Evolutionary conservation across 1,140 invertebrate species (phyloP).

Genomic region (Elymnias hypermnestra): DNA sequence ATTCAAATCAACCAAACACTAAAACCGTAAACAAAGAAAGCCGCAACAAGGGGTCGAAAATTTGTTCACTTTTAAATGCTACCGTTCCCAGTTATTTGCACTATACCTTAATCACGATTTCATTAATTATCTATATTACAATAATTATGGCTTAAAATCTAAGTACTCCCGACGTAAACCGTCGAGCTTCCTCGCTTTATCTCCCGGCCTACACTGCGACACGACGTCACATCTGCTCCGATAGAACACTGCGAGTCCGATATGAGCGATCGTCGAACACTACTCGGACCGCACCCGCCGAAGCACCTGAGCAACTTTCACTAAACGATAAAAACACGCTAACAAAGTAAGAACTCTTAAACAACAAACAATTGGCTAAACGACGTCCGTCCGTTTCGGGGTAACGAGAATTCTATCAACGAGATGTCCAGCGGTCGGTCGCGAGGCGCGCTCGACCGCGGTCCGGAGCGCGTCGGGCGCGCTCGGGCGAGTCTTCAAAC

Average conservation of each 20-base stretch:
- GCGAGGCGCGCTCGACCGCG: slow-evolving; percentile 25
- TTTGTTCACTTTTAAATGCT: slow-evolving; percentile 26
- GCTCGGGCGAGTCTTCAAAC: slow-evolving; percentile 31
- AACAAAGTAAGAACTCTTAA: slow-evolving; percentile 70
- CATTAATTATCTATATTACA: slow-evolving; percentile 54
- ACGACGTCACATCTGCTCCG: slow-evolving; percentile 31
- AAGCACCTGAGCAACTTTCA: slow-evolving; percentile 71
- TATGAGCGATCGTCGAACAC: slow-evolving; percentile 57
- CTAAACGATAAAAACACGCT: slow-evolving; percentile 71
- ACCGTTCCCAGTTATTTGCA: slow-evolving; percentile 72
- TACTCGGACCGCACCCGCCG: slow-evolving; percentile 63
- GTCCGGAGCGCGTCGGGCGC: slow-evolving; percentile 31
- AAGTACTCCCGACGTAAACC: slow-evolving; percentile 52
- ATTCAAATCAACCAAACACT: not conserved
- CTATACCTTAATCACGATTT: slow-evolving; percentile 65
- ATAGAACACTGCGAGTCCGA: slow-evolving; percentile 38
- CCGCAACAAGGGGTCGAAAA: too few species aligned
- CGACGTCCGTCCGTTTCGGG: slow-evolving; percentile 46
- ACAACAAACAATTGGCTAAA: slow-evolving; percentile 69
- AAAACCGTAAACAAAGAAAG: not conserved
- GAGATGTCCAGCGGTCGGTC: slow-evolving; percentile 34
- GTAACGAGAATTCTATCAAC: slow-evolving; percentile 40
- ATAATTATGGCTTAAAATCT: slow-evolving; percentile 64
- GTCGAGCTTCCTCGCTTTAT: slow-evolving; percentile 41
- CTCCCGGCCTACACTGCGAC: slow-evolving; percentile 29